phyloP scores from a whole-genome alignment of 2,113 vertebrate species.

The Axis porcinus region DNA sequence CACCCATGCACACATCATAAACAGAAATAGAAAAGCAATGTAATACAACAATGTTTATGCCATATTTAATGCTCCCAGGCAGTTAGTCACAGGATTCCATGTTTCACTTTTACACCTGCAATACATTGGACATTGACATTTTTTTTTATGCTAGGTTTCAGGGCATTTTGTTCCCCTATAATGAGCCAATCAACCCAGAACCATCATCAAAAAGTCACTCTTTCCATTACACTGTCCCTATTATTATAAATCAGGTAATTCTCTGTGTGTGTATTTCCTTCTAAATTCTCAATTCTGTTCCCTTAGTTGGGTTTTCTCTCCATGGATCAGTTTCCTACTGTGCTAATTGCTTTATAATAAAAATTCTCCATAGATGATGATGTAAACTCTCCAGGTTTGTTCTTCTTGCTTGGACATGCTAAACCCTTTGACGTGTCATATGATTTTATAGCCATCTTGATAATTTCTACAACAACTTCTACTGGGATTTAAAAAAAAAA shows the following conservation, averaged over 20 bases:
- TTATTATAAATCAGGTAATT: neutral
- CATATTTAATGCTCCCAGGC: neutral
- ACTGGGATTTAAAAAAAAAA: neutral
- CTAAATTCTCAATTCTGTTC: neutral
- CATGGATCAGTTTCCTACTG: neutral
- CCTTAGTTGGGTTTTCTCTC: neutral
- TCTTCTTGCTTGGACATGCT: neutral
- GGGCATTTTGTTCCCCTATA: neutral
- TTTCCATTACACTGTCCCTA: neutral
- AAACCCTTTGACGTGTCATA: neutral
- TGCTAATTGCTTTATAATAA: neutral
- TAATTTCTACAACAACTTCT: neutral
- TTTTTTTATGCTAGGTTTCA: neutral
- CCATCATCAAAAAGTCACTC: neutral
- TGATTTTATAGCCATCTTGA: neutral
- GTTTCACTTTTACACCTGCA: neutral
- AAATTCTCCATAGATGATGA: neutral
- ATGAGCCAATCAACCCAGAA: neutral
- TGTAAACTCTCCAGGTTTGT: neutral
- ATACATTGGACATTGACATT: neutral
- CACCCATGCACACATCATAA: neutral
- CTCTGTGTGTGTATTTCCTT: neutral
- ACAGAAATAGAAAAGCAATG: neutral
- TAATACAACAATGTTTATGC: neutral
- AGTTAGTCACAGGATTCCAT: neutral